A percentile compares a stretch with the other conserved stretches of the same genome.
These are phyloP conservation scores for Carposina sasakii DNA, from an alignment of 1,140 invertebrate genomes.

Conservation along the genomic window DNA sequence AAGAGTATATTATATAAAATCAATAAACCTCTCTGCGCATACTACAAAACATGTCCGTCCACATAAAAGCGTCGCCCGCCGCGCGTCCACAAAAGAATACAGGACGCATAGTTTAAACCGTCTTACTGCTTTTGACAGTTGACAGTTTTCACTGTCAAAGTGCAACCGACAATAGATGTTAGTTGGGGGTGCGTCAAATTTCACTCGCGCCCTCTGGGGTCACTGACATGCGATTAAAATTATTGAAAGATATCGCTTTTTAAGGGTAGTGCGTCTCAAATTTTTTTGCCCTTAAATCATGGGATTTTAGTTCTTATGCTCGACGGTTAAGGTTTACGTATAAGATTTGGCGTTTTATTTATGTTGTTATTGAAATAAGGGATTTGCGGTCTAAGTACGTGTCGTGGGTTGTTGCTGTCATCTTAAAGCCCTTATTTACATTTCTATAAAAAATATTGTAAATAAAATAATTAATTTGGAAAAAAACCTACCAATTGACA, in stretches of 20 bases:
- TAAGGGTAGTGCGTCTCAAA: slow-evolving; percentile 34
- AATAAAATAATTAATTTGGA: no score
- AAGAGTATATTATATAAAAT: no score
- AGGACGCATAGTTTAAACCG: slow-evolving; percentile 67
- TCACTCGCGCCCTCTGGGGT: slow-evolving; percentile 37
- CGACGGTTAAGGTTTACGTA: background rate
- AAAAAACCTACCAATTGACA: no score
- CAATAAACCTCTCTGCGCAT: no score
- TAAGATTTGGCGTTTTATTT: background rate
- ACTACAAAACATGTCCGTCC: no score
- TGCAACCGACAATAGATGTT: slow-evolving; percentile 50
- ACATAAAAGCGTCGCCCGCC: no score
- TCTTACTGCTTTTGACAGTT: slow-evolving; percentile 68
- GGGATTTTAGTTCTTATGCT: no score
- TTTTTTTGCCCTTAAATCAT: no score
- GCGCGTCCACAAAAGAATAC: slow-evolving; percentile 39
- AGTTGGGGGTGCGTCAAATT: slow-evolving; percentile 61
- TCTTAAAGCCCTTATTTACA: no score
- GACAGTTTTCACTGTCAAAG: slow-evolving; percentile 67
- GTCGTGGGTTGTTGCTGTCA: no score
- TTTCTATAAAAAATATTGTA: no score
- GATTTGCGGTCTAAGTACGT: slow-evolving; percentile 1
- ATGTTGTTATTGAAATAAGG: slow-evolving; percentile 1
- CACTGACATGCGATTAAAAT: slow-evolving; percentile 62
- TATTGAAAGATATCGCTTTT: slow-evolving; percentile 56